Percentiles rank a stretch among this genome's conserved stretches.
phyloP scores from a whole-genome alignment of 37 sponge, comb jelly and placozoan genomes.

The Aphrocallistes beatrix region DNA sequence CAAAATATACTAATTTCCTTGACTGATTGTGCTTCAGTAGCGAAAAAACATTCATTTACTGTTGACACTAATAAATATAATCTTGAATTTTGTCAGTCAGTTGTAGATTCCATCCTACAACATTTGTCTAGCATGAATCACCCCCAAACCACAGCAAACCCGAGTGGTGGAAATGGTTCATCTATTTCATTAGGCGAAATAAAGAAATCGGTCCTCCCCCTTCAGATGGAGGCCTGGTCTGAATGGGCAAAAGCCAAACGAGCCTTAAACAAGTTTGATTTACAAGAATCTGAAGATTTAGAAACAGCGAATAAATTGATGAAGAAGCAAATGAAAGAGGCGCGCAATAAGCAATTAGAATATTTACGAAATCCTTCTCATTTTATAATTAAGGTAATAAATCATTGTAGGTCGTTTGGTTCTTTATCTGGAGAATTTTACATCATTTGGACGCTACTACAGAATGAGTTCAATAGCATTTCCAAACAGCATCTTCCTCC shows the following conservation, averaged over 20 bases:
- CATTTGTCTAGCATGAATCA: not conserved
- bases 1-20: not conserved
- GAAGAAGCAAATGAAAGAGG: not conserved
- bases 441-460: not conserved
- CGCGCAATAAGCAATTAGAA: not conserved
- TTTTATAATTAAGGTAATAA: not conserved
- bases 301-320: not conserved
- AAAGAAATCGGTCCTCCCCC: conserved; percentile 18
- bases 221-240: conserved; percentile 10
- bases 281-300: not conserved
- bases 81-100: not conserved
- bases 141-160: not conserved
- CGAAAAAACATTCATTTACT: not conserved
- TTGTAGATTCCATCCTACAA: not conserved
- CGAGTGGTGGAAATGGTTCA: not conserved
- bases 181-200: not conserved
- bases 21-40: not conserved
- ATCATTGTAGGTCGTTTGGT: not conserved
- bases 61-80: conserved; percentile 23
- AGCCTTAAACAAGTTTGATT: not conserved
- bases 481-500: not conserved
- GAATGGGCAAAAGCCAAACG: not conserved
- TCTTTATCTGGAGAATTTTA: not conserved
- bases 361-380: not conserved
- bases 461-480: not conserved